Percentiles rank a stretch among this genome's conserved stretches.
These are phyloP conservation scores for Drosophila biarmipes DNA, from an alignment of 1,140 invertebrate genomes.

Conservation along the genomic window DNA sequence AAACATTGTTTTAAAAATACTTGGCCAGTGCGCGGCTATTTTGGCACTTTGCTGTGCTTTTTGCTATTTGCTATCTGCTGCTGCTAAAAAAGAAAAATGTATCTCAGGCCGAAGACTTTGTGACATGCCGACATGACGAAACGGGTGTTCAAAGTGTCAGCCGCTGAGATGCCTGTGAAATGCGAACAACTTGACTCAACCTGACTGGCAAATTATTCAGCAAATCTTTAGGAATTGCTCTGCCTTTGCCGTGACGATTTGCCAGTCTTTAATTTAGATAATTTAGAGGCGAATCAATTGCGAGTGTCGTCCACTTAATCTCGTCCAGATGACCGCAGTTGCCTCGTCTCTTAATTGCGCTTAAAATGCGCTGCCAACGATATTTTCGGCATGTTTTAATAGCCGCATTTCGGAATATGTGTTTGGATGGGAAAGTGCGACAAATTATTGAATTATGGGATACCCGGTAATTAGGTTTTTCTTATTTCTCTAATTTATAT, in stretches of 20 bases:
- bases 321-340: slow-evolving; percentile 56
- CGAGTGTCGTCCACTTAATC: slow-evolving; percentile 74
- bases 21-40: slow-evolving; percentile 44
- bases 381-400: slow-evolving; percentile 57
- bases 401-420: slow-evolving; percentile 51
- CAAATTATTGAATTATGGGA: neutral
- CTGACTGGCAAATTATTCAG: slow-evolving; percentile 65
- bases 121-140: slow-evolving; percentile 77
- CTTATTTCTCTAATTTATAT: no score
- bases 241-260: slow-evolving; percentile 12
- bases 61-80: slow-evolving; percentile 29
- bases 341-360: slow-evolving; percentile 68
- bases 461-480: neutral
- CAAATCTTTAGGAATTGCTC: slow-evolving; percentile 20
- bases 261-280: slow-evolving; percentile 46
- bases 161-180: slow-evolving; percentile 72
- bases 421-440: slow-evolving; percentile 28
- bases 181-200: slow-evolving; percentile 72
- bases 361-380: slow-evolving; percentile 67
- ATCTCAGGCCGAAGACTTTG: slow-evolving; percentile 54
- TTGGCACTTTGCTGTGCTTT: slow-evolving; percentile 39
- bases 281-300: slow-evolving; percentile 42
- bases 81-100: slow-evolving; percentile 48
- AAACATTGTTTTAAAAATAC: slow-evolving; percentile 79
- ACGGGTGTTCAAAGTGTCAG: slow-evolving; percentile 78